phyloP scores from a whole-genome alignment of 1,140 invertebrate species.

The Bombus breviceps region DNA sequence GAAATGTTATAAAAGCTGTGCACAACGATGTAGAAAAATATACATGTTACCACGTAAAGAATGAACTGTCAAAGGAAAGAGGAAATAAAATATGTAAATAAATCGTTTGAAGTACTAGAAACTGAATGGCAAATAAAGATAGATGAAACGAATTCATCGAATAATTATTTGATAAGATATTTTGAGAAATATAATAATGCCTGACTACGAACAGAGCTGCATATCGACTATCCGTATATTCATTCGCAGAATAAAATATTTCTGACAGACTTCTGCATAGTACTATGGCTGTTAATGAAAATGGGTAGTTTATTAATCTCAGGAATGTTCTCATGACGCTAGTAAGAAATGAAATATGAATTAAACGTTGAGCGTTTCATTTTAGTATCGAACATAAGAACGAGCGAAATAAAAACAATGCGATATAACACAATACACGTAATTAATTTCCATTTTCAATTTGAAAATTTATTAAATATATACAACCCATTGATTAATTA shows the following conservation, averaged over 20 bases:
- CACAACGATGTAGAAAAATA: not conserved
- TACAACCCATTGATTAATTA: not conserved
- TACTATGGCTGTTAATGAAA: not conserved
- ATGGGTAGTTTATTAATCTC: not conserved
- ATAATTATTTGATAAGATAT: too few relatives aligned
- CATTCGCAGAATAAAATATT: not conserved
- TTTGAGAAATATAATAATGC: too few relatives aligned
- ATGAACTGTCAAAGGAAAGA: too few relatives aligned
- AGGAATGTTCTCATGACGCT: not conserved
- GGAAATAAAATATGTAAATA: not conserved
- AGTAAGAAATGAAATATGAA: not conserved
- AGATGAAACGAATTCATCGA: too few relatives aligned
- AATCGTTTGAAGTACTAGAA: not conserved
- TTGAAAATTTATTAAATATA: not conserved
- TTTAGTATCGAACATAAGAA: accelerated
- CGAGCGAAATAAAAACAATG: not conserved
- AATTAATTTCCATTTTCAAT: not conserved
- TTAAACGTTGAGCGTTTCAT: not conserved
- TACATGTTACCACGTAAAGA: not conserved
- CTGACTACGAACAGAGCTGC: too few relatives aligned
- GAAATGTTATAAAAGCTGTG: not conserved
- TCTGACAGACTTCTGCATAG: not conserved
- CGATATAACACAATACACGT: not conserved
- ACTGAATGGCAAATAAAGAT: not conserved
- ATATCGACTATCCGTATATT: too few relatives aligned